These are phyloP conservation scores for Gobionotothen gibberifrons DNA, from an alignment of 2,797 vertebrate species.

Conservation along the genomic window DNA sequence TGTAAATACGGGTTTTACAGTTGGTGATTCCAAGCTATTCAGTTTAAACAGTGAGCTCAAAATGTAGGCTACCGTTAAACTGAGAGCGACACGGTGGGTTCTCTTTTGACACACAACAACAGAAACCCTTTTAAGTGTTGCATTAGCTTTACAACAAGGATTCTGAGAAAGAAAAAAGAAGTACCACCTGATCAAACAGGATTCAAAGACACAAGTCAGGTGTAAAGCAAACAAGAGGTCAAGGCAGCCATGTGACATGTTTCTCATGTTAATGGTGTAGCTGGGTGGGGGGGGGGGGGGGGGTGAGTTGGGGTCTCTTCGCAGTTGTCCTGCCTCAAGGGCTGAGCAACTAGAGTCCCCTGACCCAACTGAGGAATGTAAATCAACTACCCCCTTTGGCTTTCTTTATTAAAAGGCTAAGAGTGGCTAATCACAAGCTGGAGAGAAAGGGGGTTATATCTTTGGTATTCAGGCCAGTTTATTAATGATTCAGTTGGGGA, in stretches of 20 bases:
- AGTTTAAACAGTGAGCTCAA: background rate
- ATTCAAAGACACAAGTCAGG: constrained; percentile 23
- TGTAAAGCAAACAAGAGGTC: constrained; percentile 52
- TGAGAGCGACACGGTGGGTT: background rate
- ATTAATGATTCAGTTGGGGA: constrained; percentile 55
- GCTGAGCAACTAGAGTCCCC: constrained; percentile 10
- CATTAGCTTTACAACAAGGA: background rate
- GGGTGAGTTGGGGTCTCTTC: constrained; percentile 10
- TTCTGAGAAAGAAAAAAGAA: background rate
- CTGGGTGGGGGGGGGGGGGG: constrained; percentile 20
- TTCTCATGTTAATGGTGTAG: constrained; percentile 49
- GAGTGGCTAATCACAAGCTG: constrained; percentile 19
- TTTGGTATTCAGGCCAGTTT: constrained; percentile 19
- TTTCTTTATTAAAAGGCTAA: constrained; percentile 34
- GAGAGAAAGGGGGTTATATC: too few relatives aligned
- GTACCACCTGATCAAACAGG: constrained; percentile 56
- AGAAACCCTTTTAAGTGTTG: background rate
- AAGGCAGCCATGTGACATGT: constrained; percentile 45
- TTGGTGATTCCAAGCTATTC: constrained; percentile 1
- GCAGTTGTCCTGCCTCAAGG: background rate
- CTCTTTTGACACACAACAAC: background rate
- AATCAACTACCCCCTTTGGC: constrained; percentile 13
- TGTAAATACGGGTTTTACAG: constrained; percentile 45
- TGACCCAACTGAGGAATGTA: constrained; percentile 38
- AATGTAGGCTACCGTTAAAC: background rate